Evolutionary conservation across 2,797 vertebrate genomes (phyloP), one percentile per base, ranked within the genome.

Genomic region (Falco columbarius): DNA sequence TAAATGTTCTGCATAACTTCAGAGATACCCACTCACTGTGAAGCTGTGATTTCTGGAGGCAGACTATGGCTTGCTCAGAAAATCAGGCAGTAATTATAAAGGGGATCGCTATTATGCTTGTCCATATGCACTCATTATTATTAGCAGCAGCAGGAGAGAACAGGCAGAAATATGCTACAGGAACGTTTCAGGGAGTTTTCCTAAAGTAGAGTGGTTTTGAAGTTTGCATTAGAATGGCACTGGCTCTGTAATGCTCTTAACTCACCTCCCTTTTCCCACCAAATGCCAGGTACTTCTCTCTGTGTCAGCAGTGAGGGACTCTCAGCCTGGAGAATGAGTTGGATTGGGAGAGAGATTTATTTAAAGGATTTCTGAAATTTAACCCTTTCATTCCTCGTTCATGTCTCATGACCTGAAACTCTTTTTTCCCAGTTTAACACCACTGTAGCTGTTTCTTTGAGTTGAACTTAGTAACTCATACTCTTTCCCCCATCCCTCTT

Each of bases 21-120:
- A 76, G 30, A 95, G 68, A 80, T 95, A 89, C 96, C 95, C 95
- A 96, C 94, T 96, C 96, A 91, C 89, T 93, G 82, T 79, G 80
- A 94, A 96, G 94, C 87, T 95, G 95, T 95, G 96, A 96, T 97
- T 92, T 96, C 91, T 96, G 93, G 96, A 97, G 94, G 96, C 96
- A 95, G 96, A 72, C 52, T 77, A 80, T 54, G 75, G 87, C 84
- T 96, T 92, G 79, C 95, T 96, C 51, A 88, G 93, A 95, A 95
- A 97, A 74, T 90, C 58, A 83, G 61, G 26, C 67, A 83, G 68
- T 42, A 88, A 85, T 90, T 95, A 62, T 75, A 62, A 83, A 90
- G 80, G 66, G 46, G 76, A 54, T 91, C 0, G 4, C 54, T 93
- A 61, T 96, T 93, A 81, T 79, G 68, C 66, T 86, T 81, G 80